Percentiles rank a stretch among this genome's conserved stretches.
Conservation (phyloP, 2,797 vertebrate genomes). For the Lutjanus argentimaculatus region DNA sequence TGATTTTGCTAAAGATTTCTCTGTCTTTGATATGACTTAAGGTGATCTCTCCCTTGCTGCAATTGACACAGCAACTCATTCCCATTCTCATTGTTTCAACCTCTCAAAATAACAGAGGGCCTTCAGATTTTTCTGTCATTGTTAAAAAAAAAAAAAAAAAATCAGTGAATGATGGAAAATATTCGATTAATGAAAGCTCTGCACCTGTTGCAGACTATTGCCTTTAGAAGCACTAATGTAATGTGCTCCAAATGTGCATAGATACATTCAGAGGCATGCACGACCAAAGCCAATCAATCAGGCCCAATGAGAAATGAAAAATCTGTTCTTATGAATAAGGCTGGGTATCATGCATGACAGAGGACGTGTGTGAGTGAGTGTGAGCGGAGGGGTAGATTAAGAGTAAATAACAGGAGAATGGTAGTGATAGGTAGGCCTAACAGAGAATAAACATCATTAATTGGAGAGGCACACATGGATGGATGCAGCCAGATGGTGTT, state of each 20-base stretch:
- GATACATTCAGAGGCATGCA: neutral
- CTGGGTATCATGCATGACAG: slow-evolving; percentile 55
- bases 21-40: too few relatives aligned
- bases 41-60: too few relatives aligned
- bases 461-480: slow-evolving; percentile 81
- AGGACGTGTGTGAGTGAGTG: neutral
- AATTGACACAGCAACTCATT: too few relatives aligned
- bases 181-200: too few relatives aligned
- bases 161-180: too few relatives aligned
- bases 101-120: too few relatives aligned
- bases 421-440: slow-evolving; percentile 75
- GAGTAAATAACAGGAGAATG: slow-evolving; percentile 76
- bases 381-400: slow-evolving; percentile 52
- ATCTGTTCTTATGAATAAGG: slow-evolving; percentile 30
- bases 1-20: too few relatives aligned
- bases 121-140: too few relatives aligned
- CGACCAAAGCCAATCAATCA: slow-evolving; percentile 29
- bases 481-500: slow-evolving; percentile 86
- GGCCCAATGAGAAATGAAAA: slow-evolving; percentile 40
- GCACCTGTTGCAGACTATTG: slow-evolving; percentile 6
- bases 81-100: too few relatives aligned
- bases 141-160: too few relatives aligned
- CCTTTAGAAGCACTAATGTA: neutral
- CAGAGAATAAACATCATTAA: slow-evolving; percentile 83
- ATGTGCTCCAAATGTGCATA: neutral